Percentiles rank a stretch among this genome's conserved stretches.
phyloP scores from a whole-genome alignment of 2,113 vertebrate species.

The Nerophis lumbriciformis region DNA sequence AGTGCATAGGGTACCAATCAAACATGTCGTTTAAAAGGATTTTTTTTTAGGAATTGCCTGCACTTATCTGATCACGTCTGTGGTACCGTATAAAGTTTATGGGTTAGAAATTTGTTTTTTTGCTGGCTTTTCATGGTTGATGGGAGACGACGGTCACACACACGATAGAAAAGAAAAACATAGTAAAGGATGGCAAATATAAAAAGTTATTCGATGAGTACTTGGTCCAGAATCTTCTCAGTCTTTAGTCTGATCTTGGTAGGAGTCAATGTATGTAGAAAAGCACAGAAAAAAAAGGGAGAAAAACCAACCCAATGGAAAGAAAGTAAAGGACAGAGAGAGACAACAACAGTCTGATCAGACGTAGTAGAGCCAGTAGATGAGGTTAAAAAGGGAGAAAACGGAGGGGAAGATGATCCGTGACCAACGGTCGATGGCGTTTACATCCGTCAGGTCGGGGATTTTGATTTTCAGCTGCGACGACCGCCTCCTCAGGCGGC shows the following conservation, averaged over 20 bases:
- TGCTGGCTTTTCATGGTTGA: conserved; percentile 63
- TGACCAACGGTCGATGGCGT: conserved; percentile 95
- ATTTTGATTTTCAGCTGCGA: conserved; percentile 95
- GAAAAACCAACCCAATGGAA: conserved; percentile 27
- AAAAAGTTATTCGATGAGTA: conserved; percentile 54
- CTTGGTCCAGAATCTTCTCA: conserved; percentile 49
- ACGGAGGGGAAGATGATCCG: conserved; percentile 92
- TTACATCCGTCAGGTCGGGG: conserved; percentile 93
- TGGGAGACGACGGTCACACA: conserved; percentile 51
- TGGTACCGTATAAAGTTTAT: conserved; percentile 33
- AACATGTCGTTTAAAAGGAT: conserved; percentile 36
- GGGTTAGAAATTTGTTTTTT: conserved; percentile 32
- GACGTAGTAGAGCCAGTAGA: conserved; percentile 98
- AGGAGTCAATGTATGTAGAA: conserved; percentile 47
- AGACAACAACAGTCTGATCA: conserved; percentile 64
- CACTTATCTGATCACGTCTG: conserved; percentile 43
- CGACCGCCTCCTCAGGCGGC: conserved; percentile 86
- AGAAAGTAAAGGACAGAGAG: conserved; percentile 24
- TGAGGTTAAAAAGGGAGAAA: conserved; percentile 93
- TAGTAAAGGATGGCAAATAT: conserved; percentile 56
- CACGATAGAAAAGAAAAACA: conserved; percentile 59
- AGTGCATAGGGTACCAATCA: conserved; percentile 60
- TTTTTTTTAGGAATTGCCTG: conserved; percentile 33
- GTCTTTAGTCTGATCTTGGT: conserved; percentile 30
- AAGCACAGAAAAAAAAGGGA: conserved; percentile 42